These are phyloP conservation scores for Ichneumoninae sp. DNA, from an alignment of 2,888 invertebrate genomes.

Conservation along the genomic window DNA sequence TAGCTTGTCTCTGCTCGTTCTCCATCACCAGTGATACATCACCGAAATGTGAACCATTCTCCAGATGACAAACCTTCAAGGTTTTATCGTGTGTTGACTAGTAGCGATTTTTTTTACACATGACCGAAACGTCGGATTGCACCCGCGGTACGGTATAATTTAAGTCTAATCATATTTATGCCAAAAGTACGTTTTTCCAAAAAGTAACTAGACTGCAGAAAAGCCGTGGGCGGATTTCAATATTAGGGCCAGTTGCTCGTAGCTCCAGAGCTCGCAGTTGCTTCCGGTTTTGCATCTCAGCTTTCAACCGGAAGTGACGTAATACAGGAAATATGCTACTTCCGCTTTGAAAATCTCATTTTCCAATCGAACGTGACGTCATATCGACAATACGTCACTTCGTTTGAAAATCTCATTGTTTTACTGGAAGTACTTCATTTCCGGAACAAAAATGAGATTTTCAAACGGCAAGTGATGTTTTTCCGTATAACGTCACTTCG, in stretches of 20 bases:
- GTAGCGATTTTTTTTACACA: neutral
- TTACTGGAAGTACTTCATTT: no score
- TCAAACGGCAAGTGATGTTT: neutral
- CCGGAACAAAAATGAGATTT: neutral
- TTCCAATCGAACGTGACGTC: no score
- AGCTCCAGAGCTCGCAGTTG: no score
- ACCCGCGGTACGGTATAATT: no score
- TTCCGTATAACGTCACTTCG: neutral
- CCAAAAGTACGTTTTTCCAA: neutral
- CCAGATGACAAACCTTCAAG: constrained; percentile 84
- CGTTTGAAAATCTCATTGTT: no score
- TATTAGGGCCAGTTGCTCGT: no score
- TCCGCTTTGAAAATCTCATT: no score
- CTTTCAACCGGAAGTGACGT: neutral
- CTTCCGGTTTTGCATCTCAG: neutral
- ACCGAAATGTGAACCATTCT: constrained; percentile 85
- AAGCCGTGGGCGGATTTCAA: neutral
- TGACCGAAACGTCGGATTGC: neutral
- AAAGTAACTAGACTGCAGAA: neutral
- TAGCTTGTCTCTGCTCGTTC: constrained; percentile 81
- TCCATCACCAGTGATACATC: constrained; percentile 84
- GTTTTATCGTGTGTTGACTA: neutral
- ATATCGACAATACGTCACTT: no score
- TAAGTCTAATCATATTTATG: neutral
- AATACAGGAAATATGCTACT: no score